A percentile compares a stretch with the other conserved stretches of the same genome.
phyloP scores from a whole-genome alignment of 2,113 vertebrate genomes.

The Microcebus murinus region DNA sequence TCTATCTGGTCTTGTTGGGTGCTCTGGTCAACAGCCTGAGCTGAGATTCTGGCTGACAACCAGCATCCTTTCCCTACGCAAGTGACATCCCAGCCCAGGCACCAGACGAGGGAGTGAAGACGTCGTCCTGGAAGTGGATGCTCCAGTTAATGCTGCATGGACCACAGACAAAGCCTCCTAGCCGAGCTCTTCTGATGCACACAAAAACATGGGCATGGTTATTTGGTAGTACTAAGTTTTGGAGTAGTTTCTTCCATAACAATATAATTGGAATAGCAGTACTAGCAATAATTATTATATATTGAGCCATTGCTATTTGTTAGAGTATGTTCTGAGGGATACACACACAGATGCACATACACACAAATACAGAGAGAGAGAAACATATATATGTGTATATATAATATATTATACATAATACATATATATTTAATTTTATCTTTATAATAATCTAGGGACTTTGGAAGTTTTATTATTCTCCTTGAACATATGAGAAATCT shows the following conservation, averaged over 20 bases:
- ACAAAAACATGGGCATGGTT: neutral
- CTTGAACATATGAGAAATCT: neutral
- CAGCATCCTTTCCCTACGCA: neutral
- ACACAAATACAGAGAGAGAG: neutral
- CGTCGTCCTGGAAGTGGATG: neutral
- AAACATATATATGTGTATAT: too few species aligned
- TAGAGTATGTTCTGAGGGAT: neutral
- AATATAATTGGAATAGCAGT: neutral
- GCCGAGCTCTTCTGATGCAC: neutral
- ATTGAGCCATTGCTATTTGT: neutral
- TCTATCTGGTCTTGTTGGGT: neutral
- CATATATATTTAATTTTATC: neutral
- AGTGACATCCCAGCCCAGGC: neutral
- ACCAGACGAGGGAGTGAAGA: neutral
- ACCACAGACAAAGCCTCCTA: neutral
- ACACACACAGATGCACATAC: neutral
- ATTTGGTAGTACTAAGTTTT: neutral
- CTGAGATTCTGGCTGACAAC: neutral
- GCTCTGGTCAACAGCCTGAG: neutral
- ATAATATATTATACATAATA: neutral
- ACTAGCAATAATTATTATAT: neutral
- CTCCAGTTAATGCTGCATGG: rapidly evolving
- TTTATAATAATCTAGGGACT: neutral
- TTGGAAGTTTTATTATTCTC: neutral
- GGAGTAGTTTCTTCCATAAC: neutral